Conservation (phyloP, 2,888 invertebrate genomes). For the Drosophila formosana region DNA sequence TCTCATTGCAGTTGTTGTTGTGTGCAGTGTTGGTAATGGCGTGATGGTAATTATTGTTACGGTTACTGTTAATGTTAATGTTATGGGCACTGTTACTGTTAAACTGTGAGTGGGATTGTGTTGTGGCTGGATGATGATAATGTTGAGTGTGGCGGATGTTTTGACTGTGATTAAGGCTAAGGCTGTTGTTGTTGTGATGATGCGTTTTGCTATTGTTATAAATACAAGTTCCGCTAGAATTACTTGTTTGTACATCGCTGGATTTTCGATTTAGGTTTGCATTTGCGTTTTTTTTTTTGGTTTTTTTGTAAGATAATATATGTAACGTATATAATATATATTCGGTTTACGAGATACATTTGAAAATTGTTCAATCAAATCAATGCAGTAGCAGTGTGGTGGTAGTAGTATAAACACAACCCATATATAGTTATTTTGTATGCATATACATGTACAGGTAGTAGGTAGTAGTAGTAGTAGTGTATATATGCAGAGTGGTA, state of each 20-base stretch:
- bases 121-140: conserved; percentile 45
- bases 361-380: conserved; percentile 84
- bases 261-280: conserved; percentile 78
- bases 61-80: conserved; percentile 36
- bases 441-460: conserved; percentile 83
- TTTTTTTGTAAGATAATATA: conserved; percentile 62
- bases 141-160: conserved; percentile 57
- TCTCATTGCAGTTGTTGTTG: conserved; percentile 38
- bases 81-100: conserved; percentile 29
- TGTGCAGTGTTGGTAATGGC: conserved; percentile 45
- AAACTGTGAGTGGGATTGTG: conserved; percentile 33
- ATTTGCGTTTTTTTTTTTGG: conserved; percentile 59
- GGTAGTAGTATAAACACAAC: conserved; percentile 83
- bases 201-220: conserved; percentile 83
- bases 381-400: conserved; percentile 82
- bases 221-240: conserved; percentile 84
- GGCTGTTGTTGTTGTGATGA: conserved; percentile 72
- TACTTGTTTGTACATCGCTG: conserved; percentile 85
- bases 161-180: conserved; percentile 66
- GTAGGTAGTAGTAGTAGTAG: conserved; percentile 76
- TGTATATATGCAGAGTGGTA: conserved; percentile 81
- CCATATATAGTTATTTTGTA: conserved; percentile 81
- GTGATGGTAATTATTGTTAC: conserved; percentile 35
- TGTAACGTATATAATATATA: conserved; percentile 73
- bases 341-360: conserved; percentile 76